Percentiles rank a stretch among this genome's conserved stretches.
These are phyloP conservation scores for Caretta caretta DNA, from an alignment of 2,113 vertebrate genomes.

Conservation along the genomic window DNA sequence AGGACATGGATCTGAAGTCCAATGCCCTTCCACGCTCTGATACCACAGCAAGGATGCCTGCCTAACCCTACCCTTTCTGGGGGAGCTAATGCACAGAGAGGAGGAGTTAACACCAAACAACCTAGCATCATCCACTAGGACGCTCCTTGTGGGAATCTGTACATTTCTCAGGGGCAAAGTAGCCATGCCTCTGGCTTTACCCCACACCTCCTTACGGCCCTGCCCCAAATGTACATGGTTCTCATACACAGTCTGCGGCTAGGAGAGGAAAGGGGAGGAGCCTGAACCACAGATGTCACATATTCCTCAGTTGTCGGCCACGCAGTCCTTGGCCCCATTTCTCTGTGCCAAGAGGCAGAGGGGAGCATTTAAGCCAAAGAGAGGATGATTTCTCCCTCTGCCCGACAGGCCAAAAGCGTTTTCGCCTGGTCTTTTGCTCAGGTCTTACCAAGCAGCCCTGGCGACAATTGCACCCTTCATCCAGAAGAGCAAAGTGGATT, in stretches of 20 bases:
- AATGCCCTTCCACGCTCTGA: not conserved
- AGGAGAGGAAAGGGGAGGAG: not conserved
- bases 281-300: not conserved
- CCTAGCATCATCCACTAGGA: not conserved
- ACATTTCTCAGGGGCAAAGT: not conserved
- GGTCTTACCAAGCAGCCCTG: conserved; percentile 21
- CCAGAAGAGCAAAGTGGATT: conserved; percentile 9
- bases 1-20: not conserved
- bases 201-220: not conserved
- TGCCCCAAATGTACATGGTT: not conserved
- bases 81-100: not conserved
- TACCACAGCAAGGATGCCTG: not conserved
- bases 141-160: not conserved
- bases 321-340: not conserved
- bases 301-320: not conserved
- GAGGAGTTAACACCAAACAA: not conserved
- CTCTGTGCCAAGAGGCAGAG: not conserved
- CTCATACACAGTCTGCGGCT: not conserved
- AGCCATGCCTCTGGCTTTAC: not conserved
- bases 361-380: not conserved
- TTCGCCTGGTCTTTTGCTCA: not conserved
- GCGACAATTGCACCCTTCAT: conserved; percentile 29
- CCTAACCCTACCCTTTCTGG: not conserved
- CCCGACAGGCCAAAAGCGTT: accelerated
- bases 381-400: not conserved